Base-by-base conservation (phyloP, 2,113 vertebrate species). In the Redunca redunca region DNA sequence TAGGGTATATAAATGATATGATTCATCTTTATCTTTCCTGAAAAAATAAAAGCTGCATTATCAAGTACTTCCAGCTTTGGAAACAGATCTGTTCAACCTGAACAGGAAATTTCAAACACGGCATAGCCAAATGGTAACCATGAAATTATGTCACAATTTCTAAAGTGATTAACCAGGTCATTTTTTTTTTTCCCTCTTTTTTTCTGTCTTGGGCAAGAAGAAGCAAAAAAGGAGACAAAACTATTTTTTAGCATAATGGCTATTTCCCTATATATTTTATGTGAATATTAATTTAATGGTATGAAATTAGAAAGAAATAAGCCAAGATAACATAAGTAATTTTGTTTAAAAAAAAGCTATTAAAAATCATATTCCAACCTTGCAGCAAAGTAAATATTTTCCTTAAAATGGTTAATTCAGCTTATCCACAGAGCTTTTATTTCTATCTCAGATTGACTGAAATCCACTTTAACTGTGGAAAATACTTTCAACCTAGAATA, bases 401-500 rank as follows among this genome's bases (percentile, higher is more conserved):
- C 57, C 77, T 93, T 81, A 57, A 90, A 91, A 92, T 9, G 17
- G 15, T 46, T 81, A 86, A 82, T 82, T 90, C 80, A 60, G 28
- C 0, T 55, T 95, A 90, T 53, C 21, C 16, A 53, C 50, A 33
- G 25, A 95, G 57, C 17, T 57, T 90, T 90, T 86, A 83, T 71
- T 60, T 94, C 57, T 52, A 16, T 85, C 50, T 80, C 86, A 48
- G 2, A 53, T 10, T 84, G 62, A 92, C 80, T 88, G 58, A 97
- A 95, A 74, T 78, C n/a, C 80, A 81, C 43, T 78, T 33, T 97
- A 83, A 36, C 36, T 81, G 40, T 15, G 96, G 28, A n/a, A 88
- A 96, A 97, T 80, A 71, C 33, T 94, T 91, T 94, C 60, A 91
- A 33, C 78, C 40, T 58, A 58, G 82, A 88, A 71, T 84, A 89